Percentiles rank a stretch among this genome's conserved stretches.
Conservation (phyloP, 2,797 vertebrate species). For the Aeoliscus strigatus region DNA sequence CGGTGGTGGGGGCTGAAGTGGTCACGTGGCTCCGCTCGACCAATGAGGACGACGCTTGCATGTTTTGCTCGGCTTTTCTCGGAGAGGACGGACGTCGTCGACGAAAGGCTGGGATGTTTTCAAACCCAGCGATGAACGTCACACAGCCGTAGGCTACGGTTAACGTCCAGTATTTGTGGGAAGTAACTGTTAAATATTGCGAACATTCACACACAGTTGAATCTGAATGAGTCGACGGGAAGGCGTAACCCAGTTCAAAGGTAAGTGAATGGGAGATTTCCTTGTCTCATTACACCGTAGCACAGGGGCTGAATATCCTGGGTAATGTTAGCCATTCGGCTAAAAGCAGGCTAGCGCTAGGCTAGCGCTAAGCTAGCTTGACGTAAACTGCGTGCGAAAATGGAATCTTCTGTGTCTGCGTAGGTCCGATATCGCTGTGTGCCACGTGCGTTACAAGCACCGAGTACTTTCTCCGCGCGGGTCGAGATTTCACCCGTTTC, state of each 20-base stretch:
- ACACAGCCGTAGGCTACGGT: constrained; percentile 70
- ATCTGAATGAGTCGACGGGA: constrained; percentile 54
- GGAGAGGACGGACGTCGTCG: constrained; percentile 68
- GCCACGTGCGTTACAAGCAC: constrained; percentile 62
- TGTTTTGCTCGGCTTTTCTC: constrained; percentile 78
- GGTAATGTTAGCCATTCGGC: constrained; percentile 65
- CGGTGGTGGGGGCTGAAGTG: constrained; percentile 41
- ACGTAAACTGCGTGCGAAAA: constrained; percentile 70
- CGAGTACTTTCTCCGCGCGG: constrained; percentile 9
- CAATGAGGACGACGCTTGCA: constrained; percentile 58
- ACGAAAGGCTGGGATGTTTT: constrained; percentile 79
- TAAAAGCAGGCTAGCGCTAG: constrained; percentile 45
- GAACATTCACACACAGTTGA: constrained; percentile 24
- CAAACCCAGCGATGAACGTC: constrained; percentile 75
- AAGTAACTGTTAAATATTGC: constrained; percentile 46
- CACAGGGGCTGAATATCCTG: constrained; percentile 34
- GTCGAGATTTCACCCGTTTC: not conserved
- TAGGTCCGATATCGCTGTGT: constrained; percentile 47
- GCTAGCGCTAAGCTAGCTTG: constrained; percentile 65
- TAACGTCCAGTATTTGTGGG: constrained; percentile 58
- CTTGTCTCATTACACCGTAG: constrained; percentile 27
- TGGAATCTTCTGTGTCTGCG: constrained; percentile 58
- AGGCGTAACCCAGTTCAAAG: constrained; percentile 51
- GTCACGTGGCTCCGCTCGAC: constrained; percentile 59
- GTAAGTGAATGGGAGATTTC: constrained; percentile 60